These are phyloP conservation scores for Eupithecia inturbata DNA, from an alignment of 2,888 invertebrate genomes.

Conservation along the genomic window DNA sequence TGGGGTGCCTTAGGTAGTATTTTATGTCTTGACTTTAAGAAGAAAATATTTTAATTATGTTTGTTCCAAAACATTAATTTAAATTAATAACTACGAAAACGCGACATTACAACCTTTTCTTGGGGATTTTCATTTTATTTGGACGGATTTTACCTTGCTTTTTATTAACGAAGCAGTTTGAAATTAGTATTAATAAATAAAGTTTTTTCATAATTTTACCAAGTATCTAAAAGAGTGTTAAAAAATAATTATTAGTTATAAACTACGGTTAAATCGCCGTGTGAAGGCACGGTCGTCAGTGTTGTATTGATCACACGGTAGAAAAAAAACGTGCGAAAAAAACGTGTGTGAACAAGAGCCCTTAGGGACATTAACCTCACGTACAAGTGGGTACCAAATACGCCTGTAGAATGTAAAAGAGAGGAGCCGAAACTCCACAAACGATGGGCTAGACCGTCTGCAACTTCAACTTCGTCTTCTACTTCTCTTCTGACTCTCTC, in stretches of 20 bases:
- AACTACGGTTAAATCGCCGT: too few species aligned
- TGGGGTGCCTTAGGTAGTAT: slow-evolving; percentile 13
- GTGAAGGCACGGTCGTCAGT: too few species aligned
- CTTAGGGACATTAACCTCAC: slow-evolving; percentile 8
- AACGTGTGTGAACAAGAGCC: too few species aligned
- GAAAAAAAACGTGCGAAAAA: too few species aligned
- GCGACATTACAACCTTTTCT: slow-evolving; percentile 7
- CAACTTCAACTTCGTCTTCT: slow-evolving; percentile 38
- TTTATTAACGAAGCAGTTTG: neutral
- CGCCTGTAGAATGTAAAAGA: slow-evolving; percentile 46
- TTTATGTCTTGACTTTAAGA: slow-evolving; percentile 15
- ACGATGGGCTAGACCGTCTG: slow-evolving; percentile 32
- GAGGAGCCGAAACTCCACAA: slow-evolving; percentile 34
- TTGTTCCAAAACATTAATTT: slow-evolving; percentile 11
- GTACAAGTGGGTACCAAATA: slow-evolving; percentile 5
- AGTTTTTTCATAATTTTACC: neutral
- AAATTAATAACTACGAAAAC: slow-evolving; percentile 19
- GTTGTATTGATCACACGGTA: too few species aligned
- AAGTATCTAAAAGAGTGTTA: too few species aligned
- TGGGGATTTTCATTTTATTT: neutral
- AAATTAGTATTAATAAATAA: neutral
- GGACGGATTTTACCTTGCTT: neutral
- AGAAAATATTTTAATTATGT: slow-evolving; percentile 17
- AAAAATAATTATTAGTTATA: too few species aligned
- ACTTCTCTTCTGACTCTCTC: too few species aligned